Evolutionary conservation across 2,113 vertebrate genomes (phyloP), one percentile per base, ranked within the genome.

Genomic region (Prochilodus magdalenae): DNA sequence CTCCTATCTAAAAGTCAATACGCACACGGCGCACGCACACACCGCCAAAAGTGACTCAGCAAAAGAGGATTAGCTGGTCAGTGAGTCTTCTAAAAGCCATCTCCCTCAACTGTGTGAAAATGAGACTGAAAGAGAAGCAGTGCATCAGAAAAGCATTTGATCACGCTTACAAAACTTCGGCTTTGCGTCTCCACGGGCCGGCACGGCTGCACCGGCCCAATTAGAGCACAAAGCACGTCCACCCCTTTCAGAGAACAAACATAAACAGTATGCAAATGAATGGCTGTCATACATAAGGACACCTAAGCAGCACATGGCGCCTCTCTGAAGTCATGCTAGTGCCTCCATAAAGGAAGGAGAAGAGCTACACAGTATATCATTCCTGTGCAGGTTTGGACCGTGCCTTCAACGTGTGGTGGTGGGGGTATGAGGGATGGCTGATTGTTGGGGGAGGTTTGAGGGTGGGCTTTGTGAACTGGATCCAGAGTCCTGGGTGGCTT

Each of bases 11-110:
- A 63, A 36, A 73, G 33, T 27, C 59, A 83, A 84, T 57, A 71
- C 55, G 27, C 33, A 59, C 60, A 81, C 53, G 44, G 30, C 72
- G 44, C 27, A 73, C 77, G 75, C 33, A 79, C 79, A 77, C 22
- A 60, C n/a, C 85, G 60, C 77, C 76, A 30, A 84, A 40, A 80
- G 75, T 78, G 71, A 65, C 82, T 86, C 75, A 72, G 84, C 84
- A 85, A 67, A 82, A 77, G 71, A 55, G 62, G 75, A 70, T 82
- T 47, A 79, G 62, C 44, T 67, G 71, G 75, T 63, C 53, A 26
- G 75, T 74, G 66, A 44, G 66, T 44, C 33, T 69, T 69, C 66
- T 33, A 67, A 67, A 60, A 75, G 67, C 67, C 27, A 75, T 75
- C 60, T 66, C 16, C n/a, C 73, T 70, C 13, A 51, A 75, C 63